These are phyloP conservation scores for Lasiurus cinereus DNA, from an alignment of 2,113 vertebrate species.

Conservation along the genomic window DNA sequence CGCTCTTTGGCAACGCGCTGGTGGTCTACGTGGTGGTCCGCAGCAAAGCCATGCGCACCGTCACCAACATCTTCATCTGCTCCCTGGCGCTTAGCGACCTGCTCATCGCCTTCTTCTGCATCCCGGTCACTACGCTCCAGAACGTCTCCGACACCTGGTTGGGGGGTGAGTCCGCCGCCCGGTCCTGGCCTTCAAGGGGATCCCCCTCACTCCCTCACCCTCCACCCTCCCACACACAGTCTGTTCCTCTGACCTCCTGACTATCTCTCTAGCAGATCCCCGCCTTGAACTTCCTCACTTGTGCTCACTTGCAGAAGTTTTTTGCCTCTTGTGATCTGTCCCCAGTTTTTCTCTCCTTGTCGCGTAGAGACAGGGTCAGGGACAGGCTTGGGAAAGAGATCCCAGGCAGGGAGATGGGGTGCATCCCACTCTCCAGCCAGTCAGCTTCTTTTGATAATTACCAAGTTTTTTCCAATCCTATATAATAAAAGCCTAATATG, in stretches of 20 bases:
- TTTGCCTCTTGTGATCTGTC: not conserved
- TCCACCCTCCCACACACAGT: fast-evolving
- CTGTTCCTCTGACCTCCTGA: too few species aligned
- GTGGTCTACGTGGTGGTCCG: constrained; percentile 89
- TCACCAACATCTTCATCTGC: constrained; percentile 90
- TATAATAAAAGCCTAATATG: not conserved
- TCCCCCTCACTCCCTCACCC: fast-evolving
- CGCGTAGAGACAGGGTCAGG: not conserved
- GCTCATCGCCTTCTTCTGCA: constrained; percentile 89
- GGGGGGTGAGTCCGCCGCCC: constrained; percentile 80
- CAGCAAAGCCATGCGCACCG: constrained; percentile 88
- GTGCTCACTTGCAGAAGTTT: not conserved
- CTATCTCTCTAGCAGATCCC: not conserved
- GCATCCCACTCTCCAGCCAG: fast-evolving
- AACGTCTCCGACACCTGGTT: constrained; percentile 88
- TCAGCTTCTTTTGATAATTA: not conserved
- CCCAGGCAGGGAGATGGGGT: not conserved
- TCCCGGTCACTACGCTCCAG: constrained; percentile 89
- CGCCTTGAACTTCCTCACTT: not conserved
- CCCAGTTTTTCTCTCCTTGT: not conserved
- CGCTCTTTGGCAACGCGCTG: constrained; percentile 88
- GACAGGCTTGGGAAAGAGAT: not conserved
- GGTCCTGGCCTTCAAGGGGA: not conserved
- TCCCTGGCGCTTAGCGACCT: constrained; percentile 90
- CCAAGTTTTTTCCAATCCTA: not conserved